Base-by-base conservation (phyloP, 2,888 invertebrate species). In the Tiliacea aurago region DNA sequence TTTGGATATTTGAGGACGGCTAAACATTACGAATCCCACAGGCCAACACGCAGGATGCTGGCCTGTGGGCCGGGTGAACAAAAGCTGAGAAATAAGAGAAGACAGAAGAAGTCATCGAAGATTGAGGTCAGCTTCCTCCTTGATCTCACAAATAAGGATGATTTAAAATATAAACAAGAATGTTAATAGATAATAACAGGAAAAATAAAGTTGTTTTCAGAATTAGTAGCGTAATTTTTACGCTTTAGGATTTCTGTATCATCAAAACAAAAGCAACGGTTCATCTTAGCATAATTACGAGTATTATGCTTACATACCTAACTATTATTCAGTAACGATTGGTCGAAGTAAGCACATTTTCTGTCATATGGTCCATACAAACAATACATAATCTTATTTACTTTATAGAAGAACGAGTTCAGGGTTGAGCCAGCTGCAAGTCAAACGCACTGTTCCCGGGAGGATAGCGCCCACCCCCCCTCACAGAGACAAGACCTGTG, bases 321-420 rank as follows among this genome's bases (percentile, higher is more conserved):
- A 53, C 13, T 53, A 53, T 15, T 23, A 53, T 23, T 53, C 23
- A 53, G 23, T 53, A 23, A 53, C 23, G 18, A 58, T 33, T 59
- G 18, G 33, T 5, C 11, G 18, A 47, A 55, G 13, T 37, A 13
- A 76, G n/a, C 13, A 51, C 45, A 51, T 58, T 23, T 63, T 49
- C 23, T 28, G 59, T 69, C 28, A 23, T 7, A 37, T 11, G 28
- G 15, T 45, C 4, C 20, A 0, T n/a, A 23, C 11, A 56, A 56
- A 73, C 55, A 56, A 74, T 72, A 41, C n/a, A 58, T 49, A 15
- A 72, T 72, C 28, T 28, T 72, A 49, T 63, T 63, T 63, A 63
- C 41, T 74, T 56, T 49, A 55, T 33, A 49, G 0, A n/a, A 63
- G 74, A 74, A 65, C 1, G 41, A 47, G 58, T 45, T 74, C 76